A percentile compares a stretch with the other conserved stretches of the same genome.
Evolutionary conservation across 2,113 vertebrate species (phyloP).

Genomic region (Ranitomeya variabilis): DNA sequence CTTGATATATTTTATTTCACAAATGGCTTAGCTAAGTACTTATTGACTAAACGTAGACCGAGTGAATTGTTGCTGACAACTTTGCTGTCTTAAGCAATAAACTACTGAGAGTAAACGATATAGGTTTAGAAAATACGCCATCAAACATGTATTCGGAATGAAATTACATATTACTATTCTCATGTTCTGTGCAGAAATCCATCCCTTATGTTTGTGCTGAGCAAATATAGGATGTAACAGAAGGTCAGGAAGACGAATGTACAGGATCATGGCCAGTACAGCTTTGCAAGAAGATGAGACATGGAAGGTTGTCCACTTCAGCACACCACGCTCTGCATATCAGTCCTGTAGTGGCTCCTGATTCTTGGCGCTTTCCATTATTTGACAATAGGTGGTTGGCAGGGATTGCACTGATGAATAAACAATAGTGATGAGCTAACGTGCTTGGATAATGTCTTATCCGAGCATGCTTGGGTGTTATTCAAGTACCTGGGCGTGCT

Average conservation of each 20-base stretch:
- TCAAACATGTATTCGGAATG: not conserved
- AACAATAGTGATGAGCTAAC: no score
- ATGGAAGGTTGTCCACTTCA: not conserved
- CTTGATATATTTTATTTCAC: conserved; percentile 18
- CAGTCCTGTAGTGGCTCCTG: not conserved
- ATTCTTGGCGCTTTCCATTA: not conserved
- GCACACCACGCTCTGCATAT: not conserved
- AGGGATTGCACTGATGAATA: not conserved
- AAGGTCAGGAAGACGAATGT: not conserved
- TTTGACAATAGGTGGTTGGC: not conserved
- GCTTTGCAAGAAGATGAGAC: not conserved
- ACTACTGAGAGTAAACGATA: not conserved
- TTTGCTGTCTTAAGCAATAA: not conserved
- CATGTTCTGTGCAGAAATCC: not conserved
- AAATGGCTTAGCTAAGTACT: conserved; percentile 1
- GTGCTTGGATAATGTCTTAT: no score
- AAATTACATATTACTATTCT: not conserved
- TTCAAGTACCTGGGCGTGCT: no score
- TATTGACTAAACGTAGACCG: conserved; percentile 22
- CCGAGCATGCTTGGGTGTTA: no score
- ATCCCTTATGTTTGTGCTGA: conserved; percentile 9
- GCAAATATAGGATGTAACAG: not conserved
- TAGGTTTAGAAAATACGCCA: not conserved
- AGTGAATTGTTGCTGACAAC: conserved; percentile 5
- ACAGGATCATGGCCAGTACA: not conserved